A percentile compares a stretch with the other conserved stretches of the same genome.
These are phyloP conservation scores for Probaryconus sp. DNA, from an alignment of 1,140 invertebrate species.

Conservation along the genomic window DNA sequence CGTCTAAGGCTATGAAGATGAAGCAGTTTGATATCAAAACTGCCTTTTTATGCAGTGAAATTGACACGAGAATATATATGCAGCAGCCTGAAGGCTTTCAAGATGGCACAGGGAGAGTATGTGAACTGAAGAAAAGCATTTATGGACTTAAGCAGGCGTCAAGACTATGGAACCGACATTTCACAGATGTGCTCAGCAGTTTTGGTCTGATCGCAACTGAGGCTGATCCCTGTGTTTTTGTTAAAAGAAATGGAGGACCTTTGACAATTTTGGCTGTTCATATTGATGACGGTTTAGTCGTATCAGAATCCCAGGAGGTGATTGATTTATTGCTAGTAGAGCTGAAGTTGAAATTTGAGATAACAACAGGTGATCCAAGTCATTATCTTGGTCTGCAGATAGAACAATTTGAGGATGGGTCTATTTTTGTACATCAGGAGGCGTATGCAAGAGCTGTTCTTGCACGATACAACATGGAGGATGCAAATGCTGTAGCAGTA, in stretches of 20 bases:
- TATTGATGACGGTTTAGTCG: slow-evolving; percentile 52
- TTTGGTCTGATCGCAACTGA: slow-evolving; percentile 42
- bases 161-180: slow-evolving; percentile 50
- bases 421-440: slow-evolving; percentile 43
- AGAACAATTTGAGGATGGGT: slow-evolving; percentile 8
- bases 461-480: slow-evolving; percentile 24
- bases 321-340: slow-evolving; percentile 19
- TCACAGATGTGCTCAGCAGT: slow-evolving; percentile 36
- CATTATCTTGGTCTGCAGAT: slow-evolving; percentile 33
- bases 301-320: slow-evolving; percentile 5
- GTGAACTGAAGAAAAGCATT: slow-evolving; percentile 66
- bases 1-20: not conserved
- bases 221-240: slow-evolving; percentile 58
- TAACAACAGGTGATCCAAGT: not conserved
- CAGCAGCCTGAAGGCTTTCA: slow-evolving; percentile 9
- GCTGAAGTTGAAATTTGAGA: not conserved
- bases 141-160: slow-evolving; percentile 75
- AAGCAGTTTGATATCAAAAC: no score
- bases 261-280: slow-evolving; percentile 33
- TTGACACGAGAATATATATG: slow-evolving; percentile 3
- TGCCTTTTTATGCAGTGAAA: not conserved
- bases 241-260: slow-evolving; percentile 5
- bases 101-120: slow-evolving; percentile 24
- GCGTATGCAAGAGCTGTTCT: slow-evolving; percentile 19
- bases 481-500: slow-evolving; percentile 18